A percentile compares a stretch with the other conserved stretches of the same genome.
These are phyloP conservation scores for Rhinichthys osculus DNA, from an alignment of 2,797 vertebrate genomes.

Conservation along the genomic window DNA sequence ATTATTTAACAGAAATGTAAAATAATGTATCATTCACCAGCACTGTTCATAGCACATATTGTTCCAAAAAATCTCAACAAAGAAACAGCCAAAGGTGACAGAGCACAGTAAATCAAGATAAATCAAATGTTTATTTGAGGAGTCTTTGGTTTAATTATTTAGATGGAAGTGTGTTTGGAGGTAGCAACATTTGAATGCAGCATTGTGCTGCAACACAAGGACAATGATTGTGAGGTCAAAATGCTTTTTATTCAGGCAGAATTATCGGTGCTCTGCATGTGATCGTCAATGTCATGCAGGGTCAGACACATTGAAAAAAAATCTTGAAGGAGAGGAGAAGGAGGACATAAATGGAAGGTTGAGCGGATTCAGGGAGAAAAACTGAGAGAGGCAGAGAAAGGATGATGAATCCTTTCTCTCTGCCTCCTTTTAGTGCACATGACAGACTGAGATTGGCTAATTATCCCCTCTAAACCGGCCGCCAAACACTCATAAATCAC, in stretches of 20 bases:
- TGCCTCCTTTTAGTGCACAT: constrained; percentile 77
- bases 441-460: constrained; percentile 89
- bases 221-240: constrained; percentile 25
- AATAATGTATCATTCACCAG: not conserved
- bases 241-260: constrained; percentile 25
- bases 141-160: constrained; percentile 7
- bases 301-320: constrained; percentile 54
- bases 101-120: not conserved
- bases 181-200: constrained; percentile 11
- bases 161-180: constrained; percentile 1
- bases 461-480: constrained; percentile 84
- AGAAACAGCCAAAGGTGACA: not conserved
- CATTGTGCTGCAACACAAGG: constrained; percentile 29
- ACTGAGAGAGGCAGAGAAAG: constrained; percentile 69
- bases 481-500: constrained; percentile 87
- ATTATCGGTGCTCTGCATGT: constrained; percentile 39
- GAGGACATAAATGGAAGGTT: constrained; percentile 42
- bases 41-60: not conserved
- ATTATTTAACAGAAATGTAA: not conserved
- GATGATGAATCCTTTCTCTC: constrained; percentile 87
- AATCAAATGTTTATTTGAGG: not conserved
- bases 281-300: constrained; percentile 52
- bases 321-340: constrained; percentile 48
- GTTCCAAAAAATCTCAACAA: not conserved
- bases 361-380: constrained; percentile 45